Conservation (phyloP, 1,140 invertebrate species). For the Hylaeus anthracinus region DNA sequence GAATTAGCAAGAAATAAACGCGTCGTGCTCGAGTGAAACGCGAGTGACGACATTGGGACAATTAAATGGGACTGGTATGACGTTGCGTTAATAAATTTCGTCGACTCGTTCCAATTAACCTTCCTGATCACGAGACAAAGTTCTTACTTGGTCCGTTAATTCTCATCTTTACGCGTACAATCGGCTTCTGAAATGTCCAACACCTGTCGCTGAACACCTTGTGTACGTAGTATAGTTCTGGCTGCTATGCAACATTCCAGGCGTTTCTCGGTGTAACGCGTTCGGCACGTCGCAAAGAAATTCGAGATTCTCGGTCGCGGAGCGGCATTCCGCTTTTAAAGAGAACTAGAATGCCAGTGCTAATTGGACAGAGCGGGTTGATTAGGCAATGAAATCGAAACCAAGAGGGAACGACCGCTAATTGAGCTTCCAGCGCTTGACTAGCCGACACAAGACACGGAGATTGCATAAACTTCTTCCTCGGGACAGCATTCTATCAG, state of each 20-base stretch:
- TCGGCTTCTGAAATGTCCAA: too few species aligned
- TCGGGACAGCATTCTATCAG: background rate
- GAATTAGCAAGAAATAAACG: background rate
- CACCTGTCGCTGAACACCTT: too few species aligned
- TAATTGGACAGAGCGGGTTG: slow-evolving; percentile 54
- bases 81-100: slow-evolving; percentile 16
- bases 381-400: slow-evolving; percentile 61
- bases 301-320: background rate
- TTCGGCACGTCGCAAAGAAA: background rate
- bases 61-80: slow-evolving; percentile 9
- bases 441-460: background rate
- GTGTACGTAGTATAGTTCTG: too few species aligned
- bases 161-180: too few species aligned
- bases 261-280: background rate
- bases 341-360: slow-evolving; percentile 54
- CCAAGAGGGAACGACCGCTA: slow-evolving; percentile 26
- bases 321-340: slow-evolving; percentile 33
- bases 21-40: background rate
- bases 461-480: slow-evolving; percentile 6
- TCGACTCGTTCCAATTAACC: background rate
- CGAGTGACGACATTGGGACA: background rate
- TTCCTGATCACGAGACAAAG: background rate
- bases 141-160: too few species aligned
- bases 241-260: too few species aligned
- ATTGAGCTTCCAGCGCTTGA: slow-evolving; percentile 14